Evolutionary conservation across 1,140 invertebrate genomes (phyloP).

Genomic region (Oppia nitens): DNA sequence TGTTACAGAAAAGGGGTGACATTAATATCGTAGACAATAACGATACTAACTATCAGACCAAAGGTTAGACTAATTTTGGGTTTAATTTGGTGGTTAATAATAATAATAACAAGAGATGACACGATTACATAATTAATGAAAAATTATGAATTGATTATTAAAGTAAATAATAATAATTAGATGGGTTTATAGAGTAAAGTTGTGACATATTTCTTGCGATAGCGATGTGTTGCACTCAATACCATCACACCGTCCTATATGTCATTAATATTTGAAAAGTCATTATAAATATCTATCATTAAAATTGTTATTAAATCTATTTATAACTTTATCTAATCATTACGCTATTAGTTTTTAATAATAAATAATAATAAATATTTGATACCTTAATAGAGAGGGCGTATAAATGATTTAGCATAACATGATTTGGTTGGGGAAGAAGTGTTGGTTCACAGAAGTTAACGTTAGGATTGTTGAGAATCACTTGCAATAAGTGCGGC

Average conservation of each 20-base stretch:
- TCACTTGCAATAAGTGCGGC: constrained; percentile 92
- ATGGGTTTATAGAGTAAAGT: constrained; percentile 98
- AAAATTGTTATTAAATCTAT: no score
- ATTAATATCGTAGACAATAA: no score
- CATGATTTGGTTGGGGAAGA: constrained; percentile 96
- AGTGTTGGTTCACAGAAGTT: constrained; percentile 62
- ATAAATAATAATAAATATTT: constrained; percentile 12
- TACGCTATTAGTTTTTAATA: constrained; percentile 3
- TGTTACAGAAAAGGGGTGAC: no score
- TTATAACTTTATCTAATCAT: background rate
- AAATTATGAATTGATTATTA: no score
- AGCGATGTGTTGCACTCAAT: constrained; percentile 85
- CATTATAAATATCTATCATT: no score
- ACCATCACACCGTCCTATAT: constrained; percentile 90
- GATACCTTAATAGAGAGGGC: constrained; percentile 83
- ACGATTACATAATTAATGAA: no score
- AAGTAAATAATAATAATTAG: no score
- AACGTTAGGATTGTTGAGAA: constrained; percentile 61
- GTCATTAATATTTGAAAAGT: constrained; percentile 12
- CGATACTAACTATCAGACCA: no score
- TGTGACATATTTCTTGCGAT: constrained; percentile 97
- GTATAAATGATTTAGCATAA: constrained; percentile 99
- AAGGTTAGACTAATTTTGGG: no score
- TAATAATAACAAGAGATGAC: no score
- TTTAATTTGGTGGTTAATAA: no score